Percentiles rank a stretch among this genome's conserved stretches.
phyloP scores from a whole-genome alignment of 2,797 vertebrate species.

The Bradypodion ventrale region DNA sequence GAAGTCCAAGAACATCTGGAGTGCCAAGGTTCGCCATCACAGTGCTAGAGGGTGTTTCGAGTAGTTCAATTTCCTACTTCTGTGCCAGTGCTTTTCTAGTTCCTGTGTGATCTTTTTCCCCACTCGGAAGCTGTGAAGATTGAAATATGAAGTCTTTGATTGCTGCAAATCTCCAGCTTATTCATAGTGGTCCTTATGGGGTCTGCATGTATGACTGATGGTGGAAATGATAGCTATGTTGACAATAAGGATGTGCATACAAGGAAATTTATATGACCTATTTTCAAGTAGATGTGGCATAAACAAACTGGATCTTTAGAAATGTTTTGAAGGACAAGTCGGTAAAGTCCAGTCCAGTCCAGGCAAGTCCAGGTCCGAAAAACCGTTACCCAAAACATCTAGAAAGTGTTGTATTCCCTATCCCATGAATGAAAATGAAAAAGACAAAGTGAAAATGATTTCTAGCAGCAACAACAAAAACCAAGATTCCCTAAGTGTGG shows the following conservation, averaged over 20 bases:
- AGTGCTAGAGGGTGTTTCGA: too few species aligned
- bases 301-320: neutral
- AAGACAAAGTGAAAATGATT: neutral
- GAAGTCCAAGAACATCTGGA: too few species aligned
- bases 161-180: conserved; percentile 8
- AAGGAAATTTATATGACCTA: neutral
- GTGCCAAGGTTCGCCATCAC: too few species aligned
- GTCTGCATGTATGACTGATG: neutral
- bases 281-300: neutral
- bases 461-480: fast-evolving
- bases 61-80: too few species aligned
- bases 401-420: neutral
- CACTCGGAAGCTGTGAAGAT: too few species aligned
- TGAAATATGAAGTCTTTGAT: too few species aligned
- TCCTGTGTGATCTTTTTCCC: too few species aligned
- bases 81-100: too few species aligned
- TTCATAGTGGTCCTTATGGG: neutral
- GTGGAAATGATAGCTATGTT: neutral
- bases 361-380: neutral
- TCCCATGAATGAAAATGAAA: too few species aligned
- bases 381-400: neutral
- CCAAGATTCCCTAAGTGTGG: neutral
- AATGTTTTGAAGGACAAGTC: neutral
- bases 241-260: neutral
- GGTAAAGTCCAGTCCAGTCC: neutral